Evolutionary conservation across 2,797 vertebrate genomes (phyloP).

Genomic region (Amblyraja radiata): DNA sequence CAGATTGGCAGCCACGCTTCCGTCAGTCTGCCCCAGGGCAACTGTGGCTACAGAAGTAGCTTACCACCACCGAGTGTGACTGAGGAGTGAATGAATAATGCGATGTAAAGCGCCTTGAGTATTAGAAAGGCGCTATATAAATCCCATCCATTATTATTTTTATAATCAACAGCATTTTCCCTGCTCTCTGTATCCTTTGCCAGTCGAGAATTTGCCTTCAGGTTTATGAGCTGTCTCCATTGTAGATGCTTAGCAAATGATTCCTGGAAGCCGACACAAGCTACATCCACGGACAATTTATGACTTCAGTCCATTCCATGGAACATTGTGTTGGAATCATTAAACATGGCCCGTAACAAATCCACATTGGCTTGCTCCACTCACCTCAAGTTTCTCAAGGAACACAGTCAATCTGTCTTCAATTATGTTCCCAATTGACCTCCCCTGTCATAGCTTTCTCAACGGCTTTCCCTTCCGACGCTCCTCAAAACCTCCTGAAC

Average conservation of each 20-base stretch:
- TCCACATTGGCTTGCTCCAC: neutral
- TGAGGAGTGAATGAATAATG: too few species aligned
- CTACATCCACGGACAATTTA: neutral
- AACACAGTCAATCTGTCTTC: neutral
- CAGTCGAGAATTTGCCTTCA: neutral
- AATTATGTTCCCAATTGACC: neutral
- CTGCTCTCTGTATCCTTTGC: neutral
- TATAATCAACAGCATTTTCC: neutral
- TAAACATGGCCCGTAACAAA: neutral
- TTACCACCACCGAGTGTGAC: too few species aligned
- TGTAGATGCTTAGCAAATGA: neutral
- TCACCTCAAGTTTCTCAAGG: slow-evolving; percentile 1
- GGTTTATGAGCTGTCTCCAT: neutral
- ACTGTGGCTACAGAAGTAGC: too few species aligned
- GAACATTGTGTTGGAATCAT: neutral
- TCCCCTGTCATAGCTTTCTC: neutral
- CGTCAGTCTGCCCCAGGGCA: too few species aligned
- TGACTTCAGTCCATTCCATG: neutral
- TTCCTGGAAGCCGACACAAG: neutral
- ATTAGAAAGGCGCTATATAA: too few species aligned
- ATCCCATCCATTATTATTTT: too few species aligned
- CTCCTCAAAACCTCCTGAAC: neutral
- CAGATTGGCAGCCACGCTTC: too few species aligned
- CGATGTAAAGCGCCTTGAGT: too few species aligned
- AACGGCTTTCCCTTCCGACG: neutral